Evolutionary conservation across 2,888 invertebrate species (phyloP), one percentile per base, ranked within the genome.

Genomic region (Acronicta alni): DNA sequence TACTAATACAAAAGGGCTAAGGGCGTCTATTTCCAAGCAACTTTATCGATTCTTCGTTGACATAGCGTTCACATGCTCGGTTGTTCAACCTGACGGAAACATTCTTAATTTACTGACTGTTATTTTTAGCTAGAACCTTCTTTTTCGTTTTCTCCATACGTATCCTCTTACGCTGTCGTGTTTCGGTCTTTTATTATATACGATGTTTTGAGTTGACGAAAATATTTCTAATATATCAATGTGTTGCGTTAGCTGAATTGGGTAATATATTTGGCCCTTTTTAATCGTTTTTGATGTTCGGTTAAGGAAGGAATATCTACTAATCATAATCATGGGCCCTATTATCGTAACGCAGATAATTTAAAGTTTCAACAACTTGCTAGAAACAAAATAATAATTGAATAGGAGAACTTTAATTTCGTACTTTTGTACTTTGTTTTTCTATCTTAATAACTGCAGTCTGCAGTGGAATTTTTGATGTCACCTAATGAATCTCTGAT

Each of bases 31-130:
- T 55, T 43, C 48, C 35, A 26, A 62, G 48, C 39, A n/a, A 51
- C 54, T 43, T 53, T 48, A 70, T 70, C 56, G 73, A 72, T 67
- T 56, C 59, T 20, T 8, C 67, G 59, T 67, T 72, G 72, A 68
- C 67, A 72, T 70, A 70, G 47, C 67, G 49, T 51, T 58, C 54
- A 67, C 59, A 53, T 59, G 57, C 59, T 54, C 41, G 75, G 71
- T 74, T 71, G 65, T 75, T 75, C 75, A 75, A 75, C 75, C 65
- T 71, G 49, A 77, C 75, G 75, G 77, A 74, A 75, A 71, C 65
- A 70, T 62, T 58, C 74, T 70, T 58, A 70, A 70, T 74, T 65
- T 75, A 73, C 70, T 59, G 53, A 48, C 57, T 17, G 39, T 52
- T 75, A 75, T 77, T 71, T 71, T 66, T 77, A 71, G 77, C 32